A percentile compares a stretch with the other conserved stretches of the same genome.
These are phyloP conservation scores for Arothron firmamentum DNA, from an alignment of 2,113 vertebrate genomes.

Conservation along the genomic window DNA sequence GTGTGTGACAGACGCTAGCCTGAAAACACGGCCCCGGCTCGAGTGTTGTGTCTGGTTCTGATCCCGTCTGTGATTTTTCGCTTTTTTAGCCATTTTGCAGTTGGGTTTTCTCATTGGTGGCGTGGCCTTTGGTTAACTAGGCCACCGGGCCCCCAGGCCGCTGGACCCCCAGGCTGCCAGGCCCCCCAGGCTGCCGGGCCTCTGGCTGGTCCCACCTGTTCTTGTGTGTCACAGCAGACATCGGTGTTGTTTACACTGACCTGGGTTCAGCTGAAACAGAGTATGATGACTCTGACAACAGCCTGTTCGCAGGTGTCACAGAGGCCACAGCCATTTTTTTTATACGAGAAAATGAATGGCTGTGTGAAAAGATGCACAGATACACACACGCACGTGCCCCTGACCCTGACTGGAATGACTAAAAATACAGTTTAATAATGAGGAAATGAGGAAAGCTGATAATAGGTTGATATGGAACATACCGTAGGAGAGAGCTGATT, in stretches of 20 bases:
- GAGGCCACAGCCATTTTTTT: no score
- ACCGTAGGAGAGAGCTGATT: background rate
- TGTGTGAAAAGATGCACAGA: background rate
- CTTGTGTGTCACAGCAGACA: constrained; percentile 9
- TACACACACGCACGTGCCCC: constrained; percentile 14
- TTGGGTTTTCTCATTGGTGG: constrained; percentile 50
- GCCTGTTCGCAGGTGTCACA: background rate
- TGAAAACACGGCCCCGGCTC: constrained; percentile 34
- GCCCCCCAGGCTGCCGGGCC: background rate
- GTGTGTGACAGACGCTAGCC: constrained; percentile 54
- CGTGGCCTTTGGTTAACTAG: constrained; percentile 41
- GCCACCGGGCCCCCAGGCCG: background rate
- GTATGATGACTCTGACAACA: background rate
- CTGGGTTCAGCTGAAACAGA: constrained; percentile 6
- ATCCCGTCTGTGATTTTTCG: constrained; percentile 46
- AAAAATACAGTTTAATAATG: no score
- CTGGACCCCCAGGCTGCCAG: background rate
- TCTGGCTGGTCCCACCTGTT: constrained; percentile 18
- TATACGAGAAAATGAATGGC: no score
- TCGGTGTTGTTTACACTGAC: constrained; percentile 5
- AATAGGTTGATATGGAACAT: background rate
- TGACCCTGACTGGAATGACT: constrained; percentile 20
- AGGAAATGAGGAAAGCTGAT: background rate
- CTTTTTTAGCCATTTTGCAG: constrained; percentile 46
- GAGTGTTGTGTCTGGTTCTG: constrained; percentile 51